phyloP scores from a whole-genome alignment of 2,888 invertebrate species.

The Caradrina clavipalpis region DNA sequence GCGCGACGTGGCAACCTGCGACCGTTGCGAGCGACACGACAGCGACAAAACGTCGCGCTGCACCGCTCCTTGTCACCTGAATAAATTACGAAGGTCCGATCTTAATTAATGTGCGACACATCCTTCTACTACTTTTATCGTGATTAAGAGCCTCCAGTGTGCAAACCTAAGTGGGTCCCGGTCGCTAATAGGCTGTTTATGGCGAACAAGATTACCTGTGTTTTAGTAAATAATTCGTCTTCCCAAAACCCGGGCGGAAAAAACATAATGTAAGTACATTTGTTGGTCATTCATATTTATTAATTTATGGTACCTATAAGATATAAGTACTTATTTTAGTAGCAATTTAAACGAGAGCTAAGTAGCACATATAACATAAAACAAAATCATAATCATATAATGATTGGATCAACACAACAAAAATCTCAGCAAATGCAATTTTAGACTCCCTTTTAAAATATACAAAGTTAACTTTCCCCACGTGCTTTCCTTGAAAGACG shows the following conservation, averaged over 20 bases:
- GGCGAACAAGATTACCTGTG: conserved; percentile 45
- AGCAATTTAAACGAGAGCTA: background rate
- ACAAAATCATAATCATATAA: background rate
- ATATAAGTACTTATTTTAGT: background rate
- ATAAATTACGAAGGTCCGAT: conserved; percentile 85
- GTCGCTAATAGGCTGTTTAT: conserved; percentile 67
- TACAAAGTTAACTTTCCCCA: conserved; percentile 9
- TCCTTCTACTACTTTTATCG: conserved; percentile 79
- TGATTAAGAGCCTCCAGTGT: conserved; percentile 78
- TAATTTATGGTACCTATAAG: background rate
- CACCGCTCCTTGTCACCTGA: conserved; percentile 81
- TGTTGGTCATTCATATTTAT: background rate
- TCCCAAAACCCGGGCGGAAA: background rate
- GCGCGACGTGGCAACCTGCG: conserved; percentile 73
- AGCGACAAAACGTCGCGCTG: conserved; percentile 71
- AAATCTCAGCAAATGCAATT: conserved; percentile 6
- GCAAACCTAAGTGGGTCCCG: conserved; percentile 67
- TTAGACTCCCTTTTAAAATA: conserved; percentile 2
- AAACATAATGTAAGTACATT: background rate
- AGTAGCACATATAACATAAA: background rate
- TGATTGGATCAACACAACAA: background rate
- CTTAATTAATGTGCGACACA: conserved; percentile 84
- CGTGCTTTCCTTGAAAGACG: conserved; percentile 32
- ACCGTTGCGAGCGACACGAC: conserved; percentile 63
- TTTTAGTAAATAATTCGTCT: conserved; percentile 30